These are phyloP conservation scores for Notoglanidium macrostoma DNA, from an alignment of 2,797 vertebrate genomes.

Conservation along the genomic window DNA sequence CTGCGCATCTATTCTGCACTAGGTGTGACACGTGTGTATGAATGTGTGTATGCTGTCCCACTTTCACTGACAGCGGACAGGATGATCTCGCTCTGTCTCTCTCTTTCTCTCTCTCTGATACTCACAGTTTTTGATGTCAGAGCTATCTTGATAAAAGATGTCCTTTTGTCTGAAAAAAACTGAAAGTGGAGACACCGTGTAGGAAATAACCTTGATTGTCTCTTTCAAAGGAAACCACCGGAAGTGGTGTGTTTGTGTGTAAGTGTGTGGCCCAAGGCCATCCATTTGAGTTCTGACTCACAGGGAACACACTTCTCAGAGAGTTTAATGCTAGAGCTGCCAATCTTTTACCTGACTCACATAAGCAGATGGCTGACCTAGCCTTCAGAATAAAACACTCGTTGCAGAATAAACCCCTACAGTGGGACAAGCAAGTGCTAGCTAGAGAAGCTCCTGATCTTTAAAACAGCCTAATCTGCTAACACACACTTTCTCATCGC, in stretches of 20 bases:
- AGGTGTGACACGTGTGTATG: neutral
- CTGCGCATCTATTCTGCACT: neutral
- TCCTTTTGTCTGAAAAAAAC: neutral
- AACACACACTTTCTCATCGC: neutral
- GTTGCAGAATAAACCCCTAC: neutral
- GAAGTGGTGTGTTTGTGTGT: slow-evolving; percentile 3
- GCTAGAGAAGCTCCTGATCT: neutral
- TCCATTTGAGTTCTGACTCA: slow-evolving; percentile 25
- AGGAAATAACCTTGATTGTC: slow-evolving; percentile 16
- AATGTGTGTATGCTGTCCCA: neutral
- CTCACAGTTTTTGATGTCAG: slow-evolving; percentile 7
- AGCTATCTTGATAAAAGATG: neutral
- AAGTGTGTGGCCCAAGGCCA: slow-evolving; percentile 16
- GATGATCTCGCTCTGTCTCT: neutral
- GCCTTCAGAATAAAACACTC: neutral
- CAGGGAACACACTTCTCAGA: neutral
- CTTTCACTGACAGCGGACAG: neutral
- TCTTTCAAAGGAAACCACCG: slow-evolving; percentile 21
- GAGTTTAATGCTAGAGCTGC: slow-evolving; percentile 20
- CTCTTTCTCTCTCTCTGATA: neutral
- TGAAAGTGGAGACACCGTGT: neutral
- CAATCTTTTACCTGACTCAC: slow-evolving; percentile 1
- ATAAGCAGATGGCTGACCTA: neutral
- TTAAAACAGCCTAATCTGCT: neutral
- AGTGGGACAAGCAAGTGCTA: neutral